phyloP scores from a whole-genome alignment of 2,888 invertebrate genomes.

The Platerodrilus igneus region DNA sequence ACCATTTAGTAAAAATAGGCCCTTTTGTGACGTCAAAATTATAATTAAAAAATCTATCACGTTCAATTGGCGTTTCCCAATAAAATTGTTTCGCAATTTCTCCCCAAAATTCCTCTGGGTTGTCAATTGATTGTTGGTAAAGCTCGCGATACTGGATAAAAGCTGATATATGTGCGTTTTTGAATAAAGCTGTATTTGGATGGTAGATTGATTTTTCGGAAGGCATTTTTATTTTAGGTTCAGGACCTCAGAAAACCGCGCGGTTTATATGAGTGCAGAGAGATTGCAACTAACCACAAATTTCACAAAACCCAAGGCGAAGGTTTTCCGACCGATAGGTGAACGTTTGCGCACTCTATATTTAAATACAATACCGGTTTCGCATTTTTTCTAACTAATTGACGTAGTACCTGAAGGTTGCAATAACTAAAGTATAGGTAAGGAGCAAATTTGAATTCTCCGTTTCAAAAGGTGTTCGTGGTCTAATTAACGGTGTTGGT shows the following conservation, averaged over 20 bases:
- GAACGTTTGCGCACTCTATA: slow-evolving; percentile 21
- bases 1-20: slow-evolving; percentile 87
- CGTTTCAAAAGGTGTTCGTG: too few species aligned
- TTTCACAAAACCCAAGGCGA: too few species aligned
- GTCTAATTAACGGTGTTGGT: too few species aligned
- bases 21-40: slow-evolving; percentile 90
- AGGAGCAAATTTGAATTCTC: too few species aligned
- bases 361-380: too few species aligned
- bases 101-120: slow-evolving; percentile 90
- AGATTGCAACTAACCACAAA: slow-evolving; percentile 12
- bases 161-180: slow-evolving; percentile 61
- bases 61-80: slow-evolving; percentile 77
- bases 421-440: too few species aligned
- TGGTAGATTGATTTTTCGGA: slow-evolving; percentile 56
- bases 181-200: slow-evolving; percentile 55
- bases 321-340: slow-evolving; percentile 8
- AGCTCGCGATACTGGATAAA: slow-evolving; percentile 75
- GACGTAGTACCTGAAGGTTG: too few species aligned
- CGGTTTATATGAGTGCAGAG: slow-evolving; percentile 13
- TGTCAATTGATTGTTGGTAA: slow-evolving; percentile 80
- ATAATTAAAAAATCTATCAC: slow-evolving; percentile 76
- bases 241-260: slow-evolving; percentile 12
- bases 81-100: slow-evolving; percentile 89
- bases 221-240: slow-evolving; percentile 50
- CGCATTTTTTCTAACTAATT: too few species aligned